Evolutionary conservation across 1,140 invertebrate species (phyloP).

Genomic region (Zaprionus gabonicus): DNA sequence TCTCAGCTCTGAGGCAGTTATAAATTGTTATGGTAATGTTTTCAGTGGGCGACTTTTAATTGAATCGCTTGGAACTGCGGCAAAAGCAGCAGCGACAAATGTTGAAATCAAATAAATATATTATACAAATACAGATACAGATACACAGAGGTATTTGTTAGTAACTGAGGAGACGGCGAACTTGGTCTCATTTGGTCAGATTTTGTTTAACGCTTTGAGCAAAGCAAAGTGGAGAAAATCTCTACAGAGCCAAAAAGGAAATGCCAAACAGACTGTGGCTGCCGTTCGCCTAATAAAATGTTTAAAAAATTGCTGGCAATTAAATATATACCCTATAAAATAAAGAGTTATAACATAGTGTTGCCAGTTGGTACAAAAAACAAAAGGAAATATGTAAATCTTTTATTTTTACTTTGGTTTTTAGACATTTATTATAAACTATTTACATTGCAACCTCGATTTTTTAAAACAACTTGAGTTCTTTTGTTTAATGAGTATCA

Average conservation of each 20-base stretch:
- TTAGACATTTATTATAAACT: no score
- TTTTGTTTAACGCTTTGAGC: conserved; percentile 19
- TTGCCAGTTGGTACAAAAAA: neutral
- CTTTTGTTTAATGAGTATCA: neutral
- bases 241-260: conserved; percentile 35
- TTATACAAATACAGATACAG: conserved; percentile 26
- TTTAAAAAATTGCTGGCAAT: conserved; percentile 24
- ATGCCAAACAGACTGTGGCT: conserved; percentile 44
- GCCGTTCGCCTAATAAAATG: conserved; percentile 33
- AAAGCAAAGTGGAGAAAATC: conserved; percentile 32
- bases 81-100: conserved; percentile 40
- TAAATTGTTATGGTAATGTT: conserved; percentile 77
- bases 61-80: conserved; percentile 62
- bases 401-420: no score
- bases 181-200: conserved; percentile 32
- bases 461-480: no score
- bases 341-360: neutral
- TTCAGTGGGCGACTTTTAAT: conserved; percentile 75
- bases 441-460: no score
- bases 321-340: conserved; percentile 13
- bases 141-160: conserved; percentile 17
- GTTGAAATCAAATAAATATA: conserved; percentile 63
- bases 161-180: conserved; percentile 4
- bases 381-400: no score
- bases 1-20: conserved; percentile 64